A percentile compares a stretch with the other conserved stretches of the same genome.
Evolutionary conservation across 1,140 invertebrate species (phyloP).

Genomic region (Drosophila parabipectinata): DNA sequence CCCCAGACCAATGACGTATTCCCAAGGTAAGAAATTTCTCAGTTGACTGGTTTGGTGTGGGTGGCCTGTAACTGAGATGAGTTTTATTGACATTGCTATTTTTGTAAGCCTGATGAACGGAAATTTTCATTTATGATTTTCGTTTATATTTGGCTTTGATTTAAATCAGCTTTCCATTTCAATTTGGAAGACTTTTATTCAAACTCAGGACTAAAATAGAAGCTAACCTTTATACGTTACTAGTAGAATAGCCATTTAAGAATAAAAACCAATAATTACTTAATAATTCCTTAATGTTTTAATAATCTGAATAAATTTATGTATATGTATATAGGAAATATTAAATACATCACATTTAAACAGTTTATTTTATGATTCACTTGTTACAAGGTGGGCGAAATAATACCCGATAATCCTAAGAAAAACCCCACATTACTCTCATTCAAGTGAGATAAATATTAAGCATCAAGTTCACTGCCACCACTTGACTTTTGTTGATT

Average conservation of each 20-base stretch:
- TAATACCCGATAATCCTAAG: too few species aligned
- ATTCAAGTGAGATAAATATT: not conserved
- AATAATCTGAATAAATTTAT: too few species aligned
- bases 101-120: conserved; percentile 9
- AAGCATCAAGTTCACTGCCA: conserved; percentile 44
- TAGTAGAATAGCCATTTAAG: too few species aligned
- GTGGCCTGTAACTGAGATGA: conserved; percentile 11
- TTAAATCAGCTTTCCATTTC: not conserved
- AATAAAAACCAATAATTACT: too few species aligned
- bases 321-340: too few species aligned
- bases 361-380: too few species aligned
- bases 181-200: not conserved
- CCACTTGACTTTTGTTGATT: conserved; percentile 57
- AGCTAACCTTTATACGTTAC: too few species aligned
- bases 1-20: conserved; percentile 5
- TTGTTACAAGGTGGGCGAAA: too few species aligned
- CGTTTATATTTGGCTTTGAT: not conserved
- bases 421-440: not conserved
- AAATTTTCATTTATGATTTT: conserved; percentile 8
- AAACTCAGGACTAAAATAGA: not conserved
- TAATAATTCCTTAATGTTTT: too few species aligned
- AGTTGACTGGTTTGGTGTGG: not conserved
- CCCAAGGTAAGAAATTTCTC: not conserved
- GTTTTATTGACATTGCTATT: conserved; percentile 21
- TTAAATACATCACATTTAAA: too few species aligned